phyloP scores from a whole-genome alignment of 1,140 invertebrate genomes.

The Pogonomyrmex barbatus region DNA sequence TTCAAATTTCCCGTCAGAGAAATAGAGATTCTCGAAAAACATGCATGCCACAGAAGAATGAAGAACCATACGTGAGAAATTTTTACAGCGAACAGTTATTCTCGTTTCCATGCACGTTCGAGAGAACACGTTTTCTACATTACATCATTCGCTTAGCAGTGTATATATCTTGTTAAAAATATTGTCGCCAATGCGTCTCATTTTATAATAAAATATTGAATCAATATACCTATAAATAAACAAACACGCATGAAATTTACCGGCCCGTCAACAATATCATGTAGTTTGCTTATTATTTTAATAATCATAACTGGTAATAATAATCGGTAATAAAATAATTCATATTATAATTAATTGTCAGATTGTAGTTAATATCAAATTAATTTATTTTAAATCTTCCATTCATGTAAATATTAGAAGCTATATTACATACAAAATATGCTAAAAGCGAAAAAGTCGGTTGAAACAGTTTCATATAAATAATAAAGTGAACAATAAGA shows the following conservation, averaged over 20 bases:
- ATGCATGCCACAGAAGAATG: neutral
- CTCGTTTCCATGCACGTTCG: neutral
- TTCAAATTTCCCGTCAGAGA: conserved; percentile 19
- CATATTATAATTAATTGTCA: conserved; percentile 1
- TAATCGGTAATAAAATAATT: neutral
- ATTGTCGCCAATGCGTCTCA: neutral
- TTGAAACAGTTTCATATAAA: neutral
- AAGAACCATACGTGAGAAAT: neutral
- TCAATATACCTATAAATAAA: neutral
- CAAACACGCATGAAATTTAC: neutral
- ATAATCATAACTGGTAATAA: neutral
- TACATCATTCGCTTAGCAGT: neutral
- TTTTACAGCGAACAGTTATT: conserved; percentile 1
- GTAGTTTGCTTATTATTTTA: neutral
- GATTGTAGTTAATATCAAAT: conserved; percentile 23
- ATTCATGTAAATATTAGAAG: neutral
- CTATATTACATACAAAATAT: neutral
- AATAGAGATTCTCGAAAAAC: conserved; percentile 25
- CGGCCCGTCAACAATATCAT: neutral
- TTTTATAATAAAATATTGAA: neutral
- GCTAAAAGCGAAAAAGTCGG: neutral
- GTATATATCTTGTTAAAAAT: conserved; percentile 5
- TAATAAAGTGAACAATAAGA: neutral
- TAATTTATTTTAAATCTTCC: neutral
- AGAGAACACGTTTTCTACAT: neutral